Base-by-base conservation (phyloP, 2,888 invertebrate species). In the Cybosia mesomella region DNA sequence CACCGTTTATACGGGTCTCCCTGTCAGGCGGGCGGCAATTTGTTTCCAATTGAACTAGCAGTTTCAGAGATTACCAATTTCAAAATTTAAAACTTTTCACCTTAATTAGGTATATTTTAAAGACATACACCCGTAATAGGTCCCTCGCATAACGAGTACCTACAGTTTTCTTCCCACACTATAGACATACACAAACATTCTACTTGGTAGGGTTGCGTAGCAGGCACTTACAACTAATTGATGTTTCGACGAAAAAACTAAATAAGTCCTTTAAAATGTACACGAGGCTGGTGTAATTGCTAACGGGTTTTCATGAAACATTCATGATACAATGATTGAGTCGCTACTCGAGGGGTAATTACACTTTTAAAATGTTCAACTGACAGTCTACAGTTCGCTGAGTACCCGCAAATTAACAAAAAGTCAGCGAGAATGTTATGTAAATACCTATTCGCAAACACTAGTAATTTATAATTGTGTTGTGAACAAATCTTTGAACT, bases 301-400 rank as follows among this genome's bases (percentile, higher is more conserved):
- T 73, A 87, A 88, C 89, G 76, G 86, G 90, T 89, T 88, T 87
- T 83, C 87, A 91, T 92, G 91, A 89, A 92, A 92, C 85, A 92
- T 92, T 91, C 91, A 92, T 92, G 89, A 84, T 77, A 80, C 82
- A 79, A 86, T 87, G 89, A 91, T 91, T 91, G 91, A 92, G 92
- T 87, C 85, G 90, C 89, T 84, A 81, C 75, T 82, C 76, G 81
- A 81, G 68, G 69, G 68, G 76, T 79, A 83, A 81, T 86, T 85
- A 80, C 85, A 87, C 84, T 89, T 85, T 83, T 81, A 87, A 89
- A 83, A 87, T 83, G 81, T 79, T 79, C 61, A 74, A 71, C 77
- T 76, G 76, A 77, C 76, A 70, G 72, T 72, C 65, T 75, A 75
- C 69, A 78, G 68, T 68, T 68, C 64, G 75, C 65, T 81, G 75